phyloP scores from a whole-genome alignment of 2,113 vertebrate genomes.

The Silurus meridionalis region DNA sequence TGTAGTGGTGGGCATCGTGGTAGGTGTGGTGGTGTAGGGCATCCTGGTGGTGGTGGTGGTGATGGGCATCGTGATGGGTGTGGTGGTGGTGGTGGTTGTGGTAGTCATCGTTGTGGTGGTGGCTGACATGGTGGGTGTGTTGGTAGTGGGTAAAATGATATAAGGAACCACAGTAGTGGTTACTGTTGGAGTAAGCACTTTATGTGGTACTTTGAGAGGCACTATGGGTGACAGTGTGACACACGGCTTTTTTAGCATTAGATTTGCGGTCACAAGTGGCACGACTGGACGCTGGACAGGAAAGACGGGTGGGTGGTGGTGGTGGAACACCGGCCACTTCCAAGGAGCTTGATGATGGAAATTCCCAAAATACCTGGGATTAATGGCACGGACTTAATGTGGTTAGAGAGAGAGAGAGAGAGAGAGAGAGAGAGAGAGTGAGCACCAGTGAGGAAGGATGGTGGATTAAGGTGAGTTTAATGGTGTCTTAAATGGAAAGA shows the following conservation, averaged over 20 bases:
- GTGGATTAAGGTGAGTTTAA: not conserved
- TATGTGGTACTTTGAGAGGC: not conserved
- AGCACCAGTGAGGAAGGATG: conserved; percentile 23
- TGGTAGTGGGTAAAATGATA: not conserved
- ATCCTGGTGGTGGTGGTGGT: too few species aligned
- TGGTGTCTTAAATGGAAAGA: not conserved
- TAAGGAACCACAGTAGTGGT: not conserved
- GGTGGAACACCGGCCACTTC: conserved; percentile 49
- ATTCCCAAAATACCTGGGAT: conserved; percentile 63
- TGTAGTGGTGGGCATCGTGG: too few species aligned
- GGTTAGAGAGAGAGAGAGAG: conserved; percentile 42
- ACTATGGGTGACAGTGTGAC: conserved; percentile 19
- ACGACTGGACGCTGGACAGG: conserved; percentile 35
- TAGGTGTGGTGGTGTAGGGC: too few species aligned
- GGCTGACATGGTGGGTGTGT: not conserved
- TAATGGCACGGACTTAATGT: conserved; percentile 62
- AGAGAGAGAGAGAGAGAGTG: conserved; percentile 52
- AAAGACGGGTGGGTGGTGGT: conserved; percentile 54
- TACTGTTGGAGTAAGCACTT: not conserved
- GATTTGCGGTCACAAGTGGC: conserved; percentile 18
- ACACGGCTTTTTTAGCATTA: conserved; percentile 17
- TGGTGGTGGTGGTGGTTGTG: too few species aligned
- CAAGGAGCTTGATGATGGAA: conserved; percentile 50
- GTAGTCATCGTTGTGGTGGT: too few species aligned
- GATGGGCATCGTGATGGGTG: too few species aligned